Conservation (phyloP, 2,888 invertebrate species). For the Cabera pusaria region DNA sequence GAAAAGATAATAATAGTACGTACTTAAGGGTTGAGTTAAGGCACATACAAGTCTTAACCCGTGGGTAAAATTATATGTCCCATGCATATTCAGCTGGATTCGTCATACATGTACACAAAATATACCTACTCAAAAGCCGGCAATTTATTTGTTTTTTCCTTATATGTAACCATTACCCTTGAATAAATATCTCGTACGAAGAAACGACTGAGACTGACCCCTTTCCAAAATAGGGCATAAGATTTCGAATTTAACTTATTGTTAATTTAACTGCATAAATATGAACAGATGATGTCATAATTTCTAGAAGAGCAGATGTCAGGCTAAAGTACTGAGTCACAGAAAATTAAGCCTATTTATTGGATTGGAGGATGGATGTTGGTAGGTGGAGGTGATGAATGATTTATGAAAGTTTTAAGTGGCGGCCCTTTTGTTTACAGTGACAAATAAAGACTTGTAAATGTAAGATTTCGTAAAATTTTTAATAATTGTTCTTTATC, state of each 20-base stretch:
- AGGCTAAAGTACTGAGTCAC: slow-evolving; percentile 54
- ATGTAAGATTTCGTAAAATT: too few relatives aligned
- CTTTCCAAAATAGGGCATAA: slow-evolving; percentile 37
- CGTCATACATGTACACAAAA: too few relatives aligned
- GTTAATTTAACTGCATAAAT: slow-evolving; percentile 8
- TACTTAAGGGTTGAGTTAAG: too few relatives aligned
- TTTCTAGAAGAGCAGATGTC: slow-evolving; percentile 54
- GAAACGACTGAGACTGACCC: slow-evolving; percentile 37
- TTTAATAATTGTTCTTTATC: too few relatives aligned
- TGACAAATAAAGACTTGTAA: too few relatives aligned
- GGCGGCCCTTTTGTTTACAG: too few relatives aligned
- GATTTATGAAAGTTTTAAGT: too few relatives aligned
- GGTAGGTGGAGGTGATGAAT: slow-evolving; percentile 13
- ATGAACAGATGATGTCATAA: slow-evolving; percentile 44
- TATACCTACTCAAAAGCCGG: too few relatives aligned
- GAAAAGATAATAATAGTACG: too few relatives aligned
- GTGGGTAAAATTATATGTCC: not conserved
- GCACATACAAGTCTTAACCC: too few relatives aligned
- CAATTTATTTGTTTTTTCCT: slow-evolving; percentile 20
- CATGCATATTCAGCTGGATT: too few relatives aligned
- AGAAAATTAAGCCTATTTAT: slow-evolving; percentile 26
- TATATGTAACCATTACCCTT: slow-evolving; percentile 27
- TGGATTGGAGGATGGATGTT: slow-evolving; percentile 2
- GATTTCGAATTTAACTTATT: slow-evolving; percentile 11
- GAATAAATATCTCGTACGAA: slow-evolving; percentile 25